phyloP scores from a whole-genome alignment of 1,140 invertebrate species.

The Euschistus heros region DNA sequence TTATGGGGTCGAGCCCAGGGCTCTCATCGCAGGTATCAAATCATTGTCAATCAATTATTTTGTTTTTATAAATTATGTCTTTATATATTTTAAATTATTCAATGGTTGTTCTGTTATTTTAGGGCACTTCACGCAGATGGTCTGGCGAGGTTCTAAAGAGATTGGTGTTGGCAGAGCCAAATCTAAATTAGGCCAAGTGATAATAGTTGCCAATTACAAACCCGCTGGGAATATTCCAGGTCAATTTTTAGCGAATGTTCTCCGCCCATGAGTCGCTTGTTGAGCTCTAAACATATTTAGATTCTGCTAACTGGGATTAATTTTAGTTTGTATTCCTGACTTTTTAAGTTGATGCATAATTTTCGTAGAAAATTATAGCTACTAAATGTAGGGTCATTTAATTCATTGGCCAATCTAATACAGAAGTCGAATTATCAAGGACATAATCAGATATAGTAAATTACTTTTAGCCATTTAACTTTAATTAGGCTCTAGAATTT shows the following conservation, averaged over 20 bases:
- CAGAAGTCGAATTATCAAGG: no score
- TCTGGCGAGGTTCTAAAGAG: constrained; percentile 67
- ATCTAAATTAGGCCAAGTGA: constrained; percentile 56
- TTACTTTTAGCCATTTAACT: no score
- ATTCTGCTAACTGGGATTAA: background rate
- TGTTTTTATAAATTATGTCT: constrained; percentile 1
- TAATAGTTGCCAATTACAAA: constrained; percentile 76
- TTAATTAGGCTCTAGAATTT: no score
- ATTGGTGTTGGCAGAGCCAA: constrained; percentile 66
- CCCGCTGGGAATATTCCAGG: constrained; percentile 78
- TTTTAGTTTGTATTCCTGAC: background rate
- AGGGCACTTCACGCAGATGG: constrained; percentile 61
- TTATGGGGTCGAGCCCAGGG: constrained; percentile 45
- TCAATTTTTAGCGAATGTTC: constrained; percentile 63
- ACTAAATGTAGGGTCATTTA: no score
- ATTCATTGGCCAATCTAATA: no score
- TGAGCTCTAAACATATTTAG: background rate
- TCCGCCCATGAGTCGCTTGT: constrained; percentile 33
- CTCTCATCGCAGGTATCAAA: constrained; percentile 19
- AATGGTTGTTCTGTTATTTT: constrained; percentile 11
- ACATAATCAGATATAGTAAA: no score
- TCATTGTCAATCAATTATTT: background rate
- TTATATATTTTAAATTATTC: no score
- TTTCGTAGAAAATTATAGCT: no score
- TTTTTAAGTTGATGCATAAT: no score